phyloP scores from a whole-genome alignment of 2,113 vertebrate species.

The Rattus rattus region DNA sequence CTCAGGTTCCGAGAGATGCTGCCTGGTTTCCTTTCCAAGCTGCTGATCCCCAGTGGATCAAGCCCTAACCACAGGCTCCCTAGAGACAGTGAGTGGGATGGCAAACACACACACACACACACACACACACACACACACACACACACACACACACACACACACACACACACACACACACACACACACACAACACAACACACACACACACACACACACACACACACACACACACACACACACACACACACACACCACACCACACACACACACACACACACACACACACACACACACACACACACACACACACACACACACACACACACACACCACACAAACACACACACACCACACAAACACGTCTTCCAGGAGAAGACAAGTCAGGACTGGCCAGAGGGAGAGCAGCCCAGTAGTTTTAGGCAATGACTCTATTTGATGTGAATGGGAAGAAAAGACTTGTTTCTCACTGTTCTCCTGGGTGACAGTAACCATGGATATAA shows the following conservation, averaged over 20 bases:
- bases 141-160: no score
- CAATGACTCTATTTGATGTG: conserved; percentile 21
- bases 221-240: no score
- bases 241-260: no score
- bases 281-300: no score
- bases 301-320: background rate
- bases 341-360: background rate
- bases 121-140: no score
- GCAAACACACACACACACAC: background rate
- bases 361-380: background rate
- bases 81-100: fast-evolving
- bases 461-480: conserved; percentile 78
- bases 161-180: no score
- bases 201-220: no score
- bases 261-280: no score
- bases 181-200: no score
- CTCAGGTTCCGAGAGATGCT: background rate
- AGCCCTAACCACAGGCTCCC: background rate
- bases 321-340: no score
- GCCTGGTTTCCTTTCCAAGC: background rate
- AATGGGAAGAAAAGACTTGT: conserved; percentile 73
- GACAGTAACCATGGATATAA: conserved; percentile 85
- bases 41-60: fast-evolving
- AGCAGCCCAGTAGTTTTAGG: background rate
- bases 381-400: background rate